Conservation (phyloP, 2,797 vertebrate genomes). For the Sitta carolinensis region DNA sequence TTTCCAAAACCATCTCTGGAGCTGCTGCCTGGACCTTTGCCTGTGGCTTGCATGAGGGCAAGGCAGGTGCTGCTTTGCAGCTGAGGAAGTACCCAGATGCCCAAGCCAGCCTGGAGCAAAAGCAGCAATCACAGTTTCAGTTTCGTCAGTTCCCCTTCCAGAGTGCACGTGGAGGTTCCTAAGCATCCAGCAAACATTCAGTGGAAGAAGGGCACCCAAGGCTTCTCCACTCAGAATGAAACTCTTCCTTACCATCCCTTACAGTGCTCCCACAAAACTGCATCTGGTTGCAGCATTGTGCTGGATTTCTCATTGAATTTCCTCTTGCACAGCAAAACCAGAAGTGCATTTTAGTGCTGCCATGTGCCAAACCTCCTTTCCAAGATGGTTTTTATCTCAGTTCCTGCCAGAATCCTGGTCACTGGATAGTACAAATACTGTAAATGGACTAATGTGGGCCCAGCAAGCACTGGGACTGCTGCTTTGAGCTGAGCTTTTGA, state of each 20-base stretch:
- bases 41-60: neutral
- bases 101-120: neutral
- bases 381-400: neutral
- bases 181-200: neutral
- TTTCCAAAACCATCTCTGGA: neutral
- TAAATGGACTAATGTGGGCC: conserved; percentile 52
- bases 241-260: neutral
- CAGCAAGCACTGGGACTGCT: neutral
- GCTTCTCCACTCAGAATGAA: rapidly evolving
- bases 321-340: rapidly evolving
- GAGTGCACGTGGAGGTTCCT: neutral
- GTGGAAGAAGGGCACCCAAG: neutral
- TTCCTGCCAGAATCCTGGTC: neutral
- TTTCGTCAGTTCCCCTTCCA: neutral
- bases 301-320: neutral
- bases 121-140: neutral
- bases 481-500: conserved; percentile 26
- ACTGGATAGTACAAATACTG: conserved; percentile 14
- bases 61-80: neutral
- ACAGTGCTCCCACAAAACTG: neutral
- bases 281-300: neutral
- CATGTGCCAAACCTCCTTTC: neutral
- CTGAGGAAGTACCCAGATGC: neutral
- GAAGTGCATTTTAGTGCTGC: neutral
- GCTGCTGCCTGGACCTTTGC: neutral